Conservation (phyloP, 2,888 invertebrate genomes). For the Lithophane ornitopus region DNA sequence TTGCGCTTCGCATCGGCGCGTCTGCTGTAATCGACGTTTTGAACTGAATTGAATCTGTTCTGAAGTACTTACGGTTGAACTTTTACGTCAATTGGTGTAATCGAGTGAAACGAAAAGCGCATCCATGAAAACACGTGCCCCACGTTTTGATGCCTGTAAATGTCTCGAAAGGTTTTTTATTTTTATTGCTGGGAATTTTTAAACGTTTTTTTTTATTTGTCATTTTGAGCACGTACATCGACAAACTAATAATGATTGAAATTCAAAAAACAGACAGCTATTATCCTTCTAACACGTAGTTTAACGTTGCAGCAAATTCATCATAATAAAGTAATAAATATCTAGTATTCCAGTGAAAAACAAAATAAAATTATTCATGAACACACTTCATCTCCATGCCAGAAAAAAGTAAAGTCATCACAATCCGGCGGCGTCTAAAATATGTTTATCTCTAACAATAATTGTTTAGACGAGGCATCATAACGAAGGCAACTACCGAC, state of each 20-base stretch:
- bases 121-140: conserved; percentile 31
- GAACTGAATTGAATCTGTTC: conserved; percentile 72
- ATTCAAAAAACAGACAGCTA: neutral
- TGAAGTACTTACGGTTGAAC: conserved; percentile 63
- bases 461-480: conserved; percentile 57
- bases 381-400: conserved; percentile 21
- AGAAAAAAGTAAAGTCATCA: conserved; percentile 43
- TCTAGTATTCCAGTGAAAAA: conserved; percentile 16
- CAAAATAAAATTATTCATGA: conserved; percentile 52
- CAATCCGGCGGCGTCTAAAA: conserved; percentile 49
- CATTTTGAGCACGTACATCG: conserved; percentile 17
- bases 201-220: conserved; percentile 1
- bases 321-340: conserved; percentile 30
- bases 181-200: neutral
- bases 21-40: conserved; percentile 70
- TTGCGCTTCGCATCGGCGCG: conserved; percentile 74
- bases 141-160: conserved; percentile 22
- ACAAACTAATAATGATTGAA: conserved; percentile 15
- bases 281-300: conserved; percentile 3
- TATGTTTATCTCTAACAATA: conserved; percentile 55
- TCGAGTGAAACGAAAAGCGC: conserved; percentile 39
- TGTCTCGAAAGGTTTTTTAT: conserved; percentile 3
- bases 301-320: neutral
- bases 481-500: conserved; percentile 52
- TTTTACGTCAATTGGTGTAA: conserved; percentile 51